Base-by-base conservation (phyloP, 2,797 vertebrate genomes). In the Tauraco hartlaubi region DNA sequence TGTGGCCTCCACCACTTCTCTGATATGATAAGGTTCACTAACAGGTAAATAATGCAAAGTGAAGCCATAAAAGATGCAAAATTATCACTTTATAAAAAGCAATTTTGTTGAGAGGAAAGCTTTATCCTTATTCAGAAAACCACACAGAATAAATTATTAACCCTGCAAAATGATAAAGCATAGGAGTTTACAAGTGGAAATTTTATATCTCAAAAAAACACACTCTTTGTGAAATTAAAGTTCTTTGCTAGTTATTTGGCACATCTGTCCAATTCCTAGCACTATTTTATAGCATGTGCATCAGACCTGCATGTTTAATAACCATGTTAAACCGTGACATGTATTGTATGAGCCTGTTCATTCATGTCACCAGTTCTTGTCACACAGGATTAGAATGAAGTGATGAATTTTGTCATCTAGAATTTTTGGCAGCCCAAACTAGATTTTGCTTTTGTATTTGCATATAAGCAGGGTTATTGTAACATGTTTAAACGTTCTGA, bases 221-320 rank as follows among this genome's bases (percentile, higher is more conserved):
- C 10, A 58, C 64, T 86, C 23, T 90, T 96, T 80, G 58, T 76
- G 46, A 82, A 96, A 95, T 74, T 85, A 39, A 61, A 72, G 20
- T 28, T 63, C 21, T 59, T 81, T 92, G n/a, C 26, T 22, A n/a
- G 7, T n/a, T 84, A 11, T 51, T 92, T 90, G 28, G 51, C 33
- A 41, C 26, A n/a, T 75, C 21, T 74, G 26, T 59, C 93, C 43
- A 91, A n/a, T 33, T 52, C 51, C 20, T 77, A 83, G 21, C 9
- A 37, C 44, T 76, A 54, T 86, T 85, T 91, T 56, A 63, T 51
- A 67, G 10, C 29, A 41, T n/a, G 28, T 29, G 23, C 48, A 87
- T 72, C 41, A 46, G 68, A 11, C 9, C 62, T 35, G 11, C 7
- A 1, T 77, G 49, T 55, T 79, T 76, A 71, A 77, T 71, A 51